These are phyloP conservation scores for Cataglyphis hispanica DNA, from an alignment of 1,140 invertebrate species.

Conservation along the genomic window DNA sequence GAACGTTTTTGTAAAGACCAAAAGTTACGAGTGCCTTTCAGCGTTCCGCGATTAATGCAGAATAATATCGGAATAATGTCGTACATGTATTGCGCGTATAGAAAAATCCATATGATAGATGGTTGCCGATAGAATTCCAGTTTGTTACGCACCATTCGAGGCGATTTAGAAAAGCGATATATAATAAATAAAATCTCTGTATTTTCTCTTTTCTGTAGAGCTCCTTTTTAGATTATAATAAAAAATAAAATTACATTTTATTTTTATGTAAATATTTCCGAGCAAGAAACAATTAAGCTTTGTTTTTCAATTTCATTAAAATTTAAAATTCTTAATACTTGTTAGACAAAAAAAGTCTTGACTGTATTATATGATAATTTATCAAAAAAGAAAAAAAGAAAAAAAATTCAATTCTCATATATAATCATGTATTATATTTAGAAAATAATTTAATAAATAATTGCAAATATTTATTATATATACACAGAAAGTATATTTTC, in stretches of 20 bases:
- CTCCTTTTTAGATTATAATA: background rate
- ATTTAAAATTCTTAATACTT: background rate
- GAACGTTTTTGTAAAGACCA: conserved; percentile 13
- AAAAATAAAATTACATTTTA: background rate
- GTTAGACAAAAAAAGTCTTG: background rate
- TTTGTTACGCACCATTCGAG: conserved; percentile 11
- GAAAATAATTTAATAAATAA: too few relatives aligned
- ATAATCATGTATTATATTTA: too few relatives aligned
- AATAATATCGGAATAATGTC: conserved; percentile 40
- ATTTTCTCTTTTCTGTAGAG: background rate
- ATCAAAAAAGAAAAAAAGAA: too few relatives aligned
- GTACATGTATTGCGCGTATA: conserved; percentile 5
- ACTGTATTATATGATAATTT: background rate
- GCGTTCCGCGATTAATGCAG: conserved; percentile 22
- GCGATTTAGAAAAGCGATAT: background rate
- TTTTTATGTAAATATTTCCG: background rate
- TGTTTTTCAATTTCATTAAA: background rate
- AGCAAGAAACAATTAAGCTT: background rate
- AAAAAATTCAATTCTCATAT: too few relatives aligned
- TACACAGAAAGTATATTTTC: too few relatives aligned
- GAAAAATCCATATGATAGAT: background rate
- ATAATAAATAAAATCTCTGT: conserved; percentile 18
- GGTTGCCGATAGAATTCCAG: conserved; percentile 39
- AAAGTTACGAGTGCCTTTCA: conserved; percentile 23
- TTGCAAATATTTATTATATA: too few relatives aligned